Evolutionary conservation across 2,797 vertebrate species (phyloP).

Genomic region (Scyliorhinus canicula): DNA sequence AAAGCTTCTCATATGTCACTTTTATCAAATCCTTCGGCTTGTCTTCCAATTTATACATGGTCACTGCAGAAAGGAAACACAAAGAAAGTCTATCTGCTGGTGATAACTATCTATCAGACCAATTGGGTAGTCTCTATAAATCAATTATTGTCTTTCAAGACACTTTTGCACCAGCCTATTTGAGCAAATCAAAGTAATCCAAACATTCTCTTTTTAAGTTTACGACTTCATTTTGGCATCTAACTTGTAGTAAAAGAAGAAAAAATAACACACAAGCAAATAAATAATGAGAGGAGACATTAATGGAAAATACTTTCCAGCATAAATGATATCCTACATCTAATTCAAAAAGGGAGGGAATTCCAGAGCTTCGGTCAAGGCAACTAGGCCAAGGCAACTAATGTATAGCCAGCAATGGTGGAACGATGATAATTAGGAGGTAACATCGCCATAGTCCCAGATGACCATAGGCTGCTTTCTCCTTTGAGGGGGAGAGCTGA

Average conservation of each 20-base stretch:
- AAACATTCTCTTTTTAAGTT: neutral
- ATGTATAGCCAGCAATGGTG: neutral
- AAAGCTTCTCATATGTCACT: slow-evolving; percentile 68
- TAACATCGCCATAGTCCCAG: too few relatives aligned
- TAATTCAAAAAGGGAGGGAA: neutral
- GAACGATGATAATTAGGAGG: neutral
- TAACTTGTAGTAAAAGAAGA: neutral
- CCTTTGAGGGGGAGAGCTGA: too few relatives aligned
- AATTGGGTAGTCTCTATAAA: neutral
- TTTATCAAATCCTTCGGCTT: slow-evolving; percentile 62
- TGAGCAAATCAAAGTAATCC: neutral
- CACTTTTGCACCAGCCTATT: neutral
- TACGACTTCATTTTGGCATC: neutral
- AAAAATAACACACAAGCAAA: neutral
- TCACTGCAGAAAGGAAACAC: neutral
- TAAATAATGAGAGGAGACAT: neutral
- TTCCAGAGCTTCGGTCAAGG: neutral
- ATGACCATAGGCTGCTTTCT: too few relatives aligned
- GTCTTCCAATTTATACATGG: slow-evolving; percentile 52
- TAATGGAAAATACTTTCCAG: neutral
- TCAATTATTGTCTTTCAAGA: neutral
- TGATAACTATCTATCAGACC: neutral
- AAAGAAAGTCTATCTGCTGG: neutral
- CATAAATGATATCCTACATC: neutral
- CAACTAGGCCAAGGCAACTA: neutral